Percentiles rank a stretch among this genome's conserved stretches.
Evolutionary conservation across 2,888 invertebrate genomes (phyloP).

Genomic region (Ormyrus thymus): DNA sequence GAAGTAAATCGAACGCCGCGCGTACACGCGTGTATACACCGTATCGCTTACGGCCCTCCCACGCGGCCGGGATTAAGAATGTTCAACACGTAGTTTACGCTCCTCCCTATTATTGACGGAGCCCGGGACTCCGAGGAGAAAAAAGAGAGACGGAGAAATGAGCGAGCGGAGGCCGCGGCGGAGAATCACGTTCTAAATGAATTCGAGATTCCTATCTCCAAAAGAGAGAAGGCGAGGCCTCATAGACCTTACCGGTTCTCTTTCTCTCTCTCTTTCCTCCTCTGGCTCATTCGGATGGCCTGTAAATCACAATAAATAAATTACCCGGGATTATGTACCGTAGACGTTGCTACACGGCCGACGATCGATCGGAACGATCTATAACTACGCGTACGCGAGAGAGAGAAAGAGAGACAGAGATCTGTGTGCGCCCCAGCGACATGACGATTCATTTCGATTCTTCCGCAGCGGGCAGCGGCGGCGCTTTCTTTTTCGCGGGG

Average conservation of each 20-base stretch:
- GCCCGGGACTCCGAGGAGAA: background rate
- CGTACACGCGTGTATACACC: constrained; percentile 1
- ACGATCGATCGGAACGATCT: constrained; percentile 26
- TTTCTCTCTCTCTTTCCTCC: constrained; percentile 22
- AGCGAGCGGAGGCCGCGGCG: constrained; percentile 11
- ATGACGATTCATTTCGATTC: constrained; percentile 39
- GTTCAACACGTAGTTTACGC: constrained; percentile 52
- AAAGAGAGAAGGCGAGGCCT: constrained; percentile 10
- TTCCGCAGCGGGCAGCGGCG: background rate
- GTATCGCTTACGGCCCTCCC: constrained; percentile 52
- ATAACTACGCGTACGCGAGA: background rate
- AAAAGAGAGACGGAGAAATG: constrained; percentile 8
- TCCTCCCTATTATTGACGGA: constrained; percentile 40
- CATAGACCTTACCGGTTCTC: background rate
- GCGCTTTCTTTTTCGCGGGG: too few species aligned
- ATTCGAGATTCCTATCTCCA: constrained; percentile 50
- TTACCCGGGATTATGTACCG: constrained; percentile 7
- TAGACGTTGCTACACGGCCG: background rate
- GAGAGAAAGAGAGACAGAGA: too few species aligned
- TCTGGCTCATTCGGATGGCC: constrained; percentile 2
- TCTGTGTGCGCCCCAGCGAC: background rate
- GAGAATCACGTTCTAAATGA: constrained; percentile 51
- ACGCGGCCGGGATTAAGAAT: constrained; percentile 42
- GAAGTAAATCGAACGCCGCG: constrained; percentile 21
- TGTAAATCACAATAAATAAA: constrained; percentile 50